A percentile compares a stretch with the other conserved stretches of the same genome.
Conservation (phyloP, 37 sponge, comb jelly and placozoan species). For the Oopsacas minuta region DNA sequence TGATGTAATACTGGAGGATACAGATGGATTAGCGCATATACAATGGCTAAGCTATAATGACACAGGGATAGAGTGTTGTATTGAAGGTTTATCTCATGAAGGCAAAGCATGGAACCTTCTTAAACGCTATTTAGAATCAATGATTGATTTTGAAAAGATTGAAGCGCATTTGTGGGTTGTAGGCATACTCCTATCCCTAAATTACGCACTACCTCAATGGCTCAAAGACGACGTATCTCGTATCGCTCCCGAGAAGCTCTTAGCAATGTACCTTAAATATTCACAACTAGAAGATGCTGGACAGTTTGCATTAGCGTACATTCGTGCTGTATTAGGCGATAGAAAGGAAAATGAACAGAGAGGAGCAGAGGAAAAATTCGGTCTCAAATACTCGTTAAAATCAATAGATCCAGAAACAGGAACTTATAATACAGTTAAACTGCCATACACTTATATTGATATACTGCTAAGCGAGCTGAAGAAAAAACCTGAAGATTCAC, state of each 20-base stretch:
- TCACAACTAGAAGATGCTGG: background rate
- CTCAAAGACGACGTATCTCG: background rate
- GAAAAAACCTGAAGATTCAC: background rate
- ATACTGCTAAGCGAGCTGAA: background rate
- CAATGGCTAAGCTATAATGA: background rate
- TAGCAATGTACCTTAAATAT: background rate
- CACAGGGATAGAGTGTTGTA: background rate
- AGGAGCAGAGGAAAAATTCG: conserved; percentile 2
- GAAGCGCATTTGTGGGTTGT: background rate
- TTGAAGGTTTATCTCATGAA: background rate
- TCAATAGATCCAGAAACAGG: conserved; percentile 7
- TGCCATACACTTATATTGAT: background rate
- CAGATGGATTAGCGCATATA: background rate
- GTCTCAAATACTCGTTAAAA: background rate
- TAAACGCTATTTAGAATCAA: background rate
- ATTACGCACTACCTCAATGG: background rate
- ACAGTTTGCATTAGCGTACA: background rate
- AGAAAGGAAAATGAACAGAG: background rate
- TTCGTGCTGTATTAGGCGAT: background rate
- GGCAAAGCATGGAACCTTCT: background rate
- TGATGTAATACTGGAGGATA: background rate
- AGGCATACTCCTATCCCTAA: background rate
- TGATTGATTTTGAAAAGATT: background rate
- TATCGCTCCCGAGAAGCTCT: background rate
- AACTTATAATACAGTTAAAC: background rate